phyloP scores from a whole-genome alignment of 2,797 vertebrate genomes.

The Sardinella longiceps region DNA sequence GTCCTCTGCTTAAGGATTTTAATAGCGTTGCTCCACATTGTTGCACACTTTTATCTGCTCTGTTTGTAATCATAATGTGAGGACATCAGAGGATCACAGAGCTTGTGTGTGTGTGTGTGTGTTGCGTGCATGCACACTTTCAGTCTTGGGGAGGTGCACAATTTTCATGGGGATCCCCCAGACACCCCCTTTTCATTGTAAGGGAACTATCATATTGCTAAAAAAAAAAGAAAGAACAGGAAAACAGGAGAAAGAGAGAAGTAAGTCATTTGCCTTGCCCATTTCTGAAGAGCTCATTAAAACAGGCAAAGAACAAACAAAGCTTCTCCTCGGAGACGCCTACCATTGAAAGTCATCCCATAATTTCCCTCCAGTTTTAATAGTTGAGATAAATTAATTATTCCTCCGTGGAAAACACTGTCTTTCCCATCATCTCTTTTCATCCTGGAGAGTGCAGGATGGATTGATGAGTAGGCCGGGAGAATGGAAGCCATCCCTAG shows the following conservation, averaged over 20 bases:
- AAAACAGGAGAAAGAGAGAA: constrained; percentile 60
- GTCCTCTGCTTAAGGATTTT: constrained; percentile 69
- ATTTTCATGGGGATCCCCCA: constrained; percentile 62
- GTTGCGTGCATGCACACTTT: constrained; percentile 40
- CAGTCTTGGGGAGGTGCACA: constrained; percentile 56
- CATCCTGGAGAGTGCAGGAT: constrained; percentile 65
- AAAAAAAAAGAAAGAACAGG: constrained; percentile 78
- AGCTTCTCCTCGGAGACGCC: constrained; percentile 91
- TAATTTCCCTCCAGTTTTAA: constrained; percentile 95
- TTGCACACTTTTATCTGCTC: constrained; percentile 57
- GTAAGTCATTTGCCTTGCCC: constrained; percentile 92
- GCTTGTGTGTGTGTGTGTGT: constrained; percentile 8
- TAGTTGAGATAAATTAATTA: constrained; percentile 99
- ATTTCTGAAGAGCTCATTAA: constrained; percentile 99
- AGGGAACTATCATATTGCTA: constrained; percentile 88
- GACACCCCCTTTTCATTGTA: constrained; percentile 73
- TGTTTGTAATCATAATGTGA: constrained; percentile 61
- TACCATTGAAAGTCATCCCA: constrained; percentile 91
- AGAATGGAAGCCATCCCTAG: constrained; percentile 88
- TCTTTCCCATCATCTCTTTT: constrained; percentile 88
- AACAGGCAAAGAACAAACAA: constrained; percentile 94
- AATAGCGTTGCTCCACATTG: constrained; percentile 65
- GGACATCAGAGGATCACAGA: constrained; percentile 62
- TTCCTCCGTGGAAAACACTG: constrained; percentile 94
- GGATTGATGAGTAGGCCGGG: constrained; percentile 72